Conservation (phyloP, 2,113 vertebrate species). For the Eudyptes chrysolophus region DNA sequence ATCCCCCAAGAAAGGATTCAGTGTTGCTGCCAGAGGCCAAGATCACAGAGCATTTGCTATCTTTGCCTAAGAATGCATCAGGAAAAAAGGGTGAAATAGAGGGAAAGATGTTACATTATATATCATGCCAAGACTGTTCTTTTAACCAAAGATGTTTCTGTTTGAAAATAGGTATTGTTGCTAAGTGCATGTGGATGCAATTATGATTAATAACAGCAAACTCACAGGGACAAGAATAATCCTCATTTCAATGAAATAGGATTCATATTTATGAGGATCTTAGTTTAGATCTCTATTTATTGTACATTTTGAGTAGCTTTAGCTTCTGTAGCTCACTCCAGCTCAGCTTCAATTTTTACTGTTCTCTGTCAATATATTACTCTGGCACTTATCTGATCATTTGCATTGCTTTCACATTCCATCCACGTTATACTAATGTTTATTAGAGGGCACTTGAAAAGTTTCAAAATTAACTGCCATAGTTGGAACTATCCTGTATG, state of each 20-base stretch:
- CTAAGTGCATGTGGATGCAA: background rate
- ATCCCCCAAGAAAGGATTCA: background rate
- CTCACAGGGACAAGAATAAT: background rate
- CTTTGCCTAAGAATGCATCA: background rate
- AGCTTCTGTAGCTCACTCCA: background rate
- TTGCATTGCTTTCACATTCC: background rate
- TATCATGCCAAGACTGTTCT: background rate
- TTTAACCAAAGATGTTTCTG: background rate
- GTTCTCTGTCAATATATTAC: constrained; percentile 3
- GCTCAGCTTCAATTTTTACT: constrained; percentile 3
- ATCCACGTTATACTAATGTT: background rate
- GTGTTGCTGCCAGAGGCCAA: background rate
- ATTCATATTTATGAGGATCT: constrained; percentile 27
- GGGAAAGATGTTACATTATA: background rate
- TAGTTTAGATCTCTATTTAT: background rate
- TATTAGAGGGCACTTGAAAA: background rate
- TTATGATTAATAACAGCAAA: background rate
- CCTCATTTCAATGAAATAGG: background rate
- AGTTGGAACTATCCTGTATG: background rate
- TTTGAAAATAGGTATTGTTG: constrained; percentile 22
- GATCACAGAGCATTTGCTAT: background rate
- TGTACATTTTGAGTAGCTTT: background rate
- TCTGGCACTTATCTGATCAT: background rate
- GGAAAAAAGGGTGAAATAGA: background rate
- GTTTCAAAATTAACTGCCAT: background rate